Conservation (phyloP, 2,113 vertebrate species). For the Piaya cayana region DNA sequence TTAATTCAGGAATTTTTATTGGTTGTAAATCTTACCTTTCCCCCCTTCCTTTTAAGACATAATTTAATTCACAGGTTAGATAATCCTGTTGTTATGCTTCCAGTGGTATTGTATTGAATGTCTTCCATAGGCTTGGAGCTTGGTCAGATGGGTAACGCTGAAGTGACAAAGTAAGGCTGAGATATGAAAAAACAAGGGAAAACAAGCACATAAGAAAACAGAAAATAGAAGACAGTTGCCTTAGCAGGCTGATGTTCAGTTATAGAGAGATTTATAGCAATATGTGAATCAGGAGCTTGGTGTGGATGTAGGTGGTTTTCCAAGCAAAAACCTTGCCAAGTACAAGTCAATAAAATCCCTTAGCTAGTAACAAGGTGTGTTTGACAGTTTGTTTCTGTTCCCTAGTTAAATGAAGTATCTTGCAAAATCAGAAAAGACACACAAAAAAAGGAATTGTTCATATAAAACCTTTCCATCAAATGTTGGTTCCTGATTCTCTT, state of each 20-base stretch:
- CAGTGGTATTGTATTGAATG: neutral
- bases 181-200: neutral
- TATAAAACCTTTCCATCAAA: neutral
- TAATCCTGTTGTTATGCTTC: neutral
- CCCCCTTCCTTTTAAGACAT: neutral
- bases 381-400: neutral
- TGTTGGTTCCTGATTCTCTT: neutral
- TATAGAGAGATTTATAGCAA: neutral
- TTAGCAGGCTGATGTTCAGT: rapidly evolving
- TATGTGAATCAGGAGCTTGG: neutral
- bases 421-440: neutral
- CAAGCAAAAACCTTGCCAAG: neutral
- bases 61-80: neutral
- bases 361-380: neutral
- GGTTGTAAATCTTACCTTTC: neutral
- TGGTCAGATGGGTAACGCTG: neutral
- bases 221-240: neutral
- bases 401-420: neutral
- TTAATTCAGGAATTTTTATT: neutral
- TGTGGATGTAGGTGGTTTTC: neutral
- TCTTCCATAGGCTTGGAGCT: neutral
- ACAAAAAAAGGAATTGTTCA: neutral
- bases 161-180: neutral
- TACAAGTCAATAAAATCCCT: neutral
- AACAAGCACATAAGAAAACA: neutral